A percentile compares a stretch with the other conserved stretches of the same genome.
Conservation (phyloP, 2,888 invertebrate species). For the Taphrorychus bicolor region DNA sequence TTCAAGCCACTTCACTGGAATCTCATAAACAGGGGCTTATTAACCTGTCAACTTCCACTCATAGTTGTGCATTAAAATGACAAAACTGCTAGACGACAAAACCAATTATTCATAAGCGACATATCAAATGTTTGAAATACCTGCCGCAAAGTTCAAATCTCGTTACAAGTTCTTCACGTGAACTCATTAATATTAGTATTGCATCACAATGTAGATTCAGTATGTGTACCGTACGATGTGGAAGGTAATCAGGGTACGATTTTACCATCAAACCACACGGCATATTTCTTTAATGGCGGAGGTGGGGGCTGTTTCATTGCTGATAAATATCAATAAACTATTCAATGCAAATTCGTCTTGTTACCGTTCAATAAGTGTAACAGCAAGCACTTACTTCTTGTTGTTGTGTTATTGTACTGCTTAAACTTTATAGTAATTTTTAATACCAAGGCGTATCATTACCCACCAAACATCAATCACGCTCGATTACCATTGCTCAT, state of each 20-base stretch:
- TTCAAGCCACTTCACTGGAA: no score
- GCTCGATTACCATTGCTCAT: not conserved
- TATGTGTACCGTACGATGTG: conserved; percentile 8
- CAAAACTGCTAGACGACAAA: not conserved
- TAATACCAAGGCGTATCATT: no score
- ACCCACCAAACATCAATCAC: not conserved
- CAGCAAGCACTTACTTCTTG: not conserved
- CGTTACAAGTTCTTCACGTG: not conserved
- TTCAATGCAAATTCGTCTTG: conserved; percentile 25
- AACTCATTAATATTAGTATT: conserved; percentile 4
- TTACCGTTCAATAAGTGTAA: not conserved
- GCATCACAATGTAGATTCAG: not conserved
- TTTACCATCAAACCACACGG: not conserved
- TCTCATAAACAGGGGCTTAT: no score
- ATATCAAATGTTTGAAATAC: not conserved
- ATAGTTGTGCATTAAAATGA: no score
- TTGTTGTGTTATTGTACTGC: not conserved
- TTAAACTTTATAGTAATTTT: no score
- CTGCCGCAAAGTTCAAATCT: no score
- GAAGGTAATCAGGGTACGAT: not conserved
- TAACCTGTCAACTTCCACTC: no score
- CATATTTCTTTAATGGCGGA: not conserved
- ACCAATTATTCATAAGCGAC: not conserved
- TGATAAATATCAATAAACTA: conserved; percentile 1
- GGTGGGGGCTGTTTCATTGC: not conserved